These are phyloP conservation scores for Drosophila tanythrix DNA, from an alignment of 2,888 invertebrate genomes.

Conservation along the genomic window DNA sequence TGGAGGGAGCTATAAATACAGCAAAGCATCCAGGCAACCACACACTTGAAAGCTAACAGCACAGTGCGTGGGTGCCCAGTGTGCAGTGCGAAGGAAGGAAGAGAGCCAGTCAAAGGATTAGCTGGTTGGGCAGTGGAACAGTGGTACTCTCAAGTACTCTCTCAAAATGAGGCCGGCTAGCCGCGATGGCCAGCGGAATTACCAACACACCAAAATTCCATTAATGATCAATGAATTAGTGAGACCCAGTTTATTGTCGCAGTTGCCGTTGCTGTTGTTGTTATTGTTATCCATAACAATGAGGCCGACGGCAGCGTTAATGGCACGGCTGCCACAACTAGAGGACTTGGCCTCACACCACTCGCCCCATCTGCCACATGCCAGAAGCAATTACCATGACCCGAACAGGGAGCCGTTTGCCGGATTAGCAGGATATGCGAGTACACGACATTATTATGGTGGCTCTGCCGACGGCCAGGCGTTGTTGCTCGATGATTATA, in stretches of 20 bases:
- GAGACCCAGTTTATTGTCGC: constrained; percentile 19
- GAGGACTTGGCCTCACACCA: constrained; percentile 10
- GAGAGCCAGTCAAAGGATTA: constrained; percentile 16
- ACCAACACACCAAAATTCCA: constrained; percentile 49
- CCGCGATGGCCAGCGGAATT: constrained; percentile 36
- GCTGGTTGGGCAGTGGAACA: constrained; percentile 10
- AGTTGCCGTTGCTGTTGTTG: constrained; percentile 28
- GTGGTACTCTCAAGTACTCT: constrained; percentile 1
- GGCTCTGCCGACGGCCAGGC: constrained; percentile 33
- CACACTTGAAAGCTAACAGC: constrained; percentile 53
- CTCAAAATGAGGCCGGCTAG: constrained; percentile 43
- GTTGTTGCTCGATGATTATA: background rate
- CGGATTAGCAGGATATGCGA: constrained; percentile 65
- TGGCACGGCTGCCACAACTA: constrained; percentile 45
- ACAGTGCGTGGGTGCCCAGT: constrained; percentile 19
- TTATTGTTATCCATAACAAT: constrained; percentile 60
- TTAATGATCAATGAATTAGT: constrained; percentile 73
- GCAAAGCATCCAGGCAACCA: constrained; percentile 22
- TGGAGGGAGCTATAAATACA: constrained; percentile 60
- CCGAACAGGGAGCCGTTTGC: constrained; percentile 53
- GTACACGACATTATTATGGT: constrained; percentile 69
- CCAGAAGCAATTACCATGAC: constrained; percentile 69
- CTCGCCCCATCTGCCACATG: constrained; percentile 34
- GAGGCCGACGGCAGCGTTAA: constrained; percentile 46
- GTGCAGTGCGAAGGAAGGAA: background rate